phyloP scores from a whole-genome alignment of 2,113 vertebrate species.

The Ictidomys tridecemlineatus region DNA sequence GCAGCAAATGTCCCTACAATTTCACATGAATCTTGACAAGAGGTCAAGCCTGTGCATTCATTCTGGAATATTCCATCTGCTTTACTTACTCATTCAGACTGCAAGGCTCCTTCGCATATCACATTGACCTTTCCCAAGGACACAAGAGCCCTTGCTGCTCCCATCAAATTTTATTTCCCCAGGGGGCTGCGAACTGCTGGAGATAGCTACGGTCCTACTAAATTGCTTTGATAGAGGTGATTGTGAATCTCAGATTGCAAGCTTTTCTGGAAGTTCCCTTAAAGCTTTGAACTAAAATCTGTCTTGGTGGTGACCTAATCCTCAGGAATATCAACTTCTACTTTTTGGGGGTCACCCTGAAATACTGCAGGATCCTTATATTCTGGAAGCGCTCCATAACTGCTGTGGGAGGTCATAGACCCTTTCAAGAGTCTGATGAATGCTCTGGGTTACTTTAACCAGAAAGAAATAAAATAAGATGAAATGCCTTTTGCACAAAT shows the following conservation, averaged over 20 bases:
- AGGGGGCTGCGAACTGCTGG: background rate
- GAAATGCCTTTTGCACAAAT: background rate
- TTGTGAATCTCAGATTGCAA: background rate
- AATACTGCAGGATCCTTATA: background rate
- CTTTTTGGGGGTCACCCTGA: conserved; percentile 52
- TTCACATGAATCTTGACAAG: background rate
- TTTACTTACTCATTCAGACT: background rate
- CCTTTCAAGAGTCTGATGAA: conserved; percentile 43
- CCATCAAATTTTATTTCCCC: conserved; percentile 48
- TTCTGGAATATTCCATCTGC: background rate
- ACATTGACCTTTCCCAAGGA: conserved; percentile 34
- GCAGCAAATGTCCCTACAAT: background rate
- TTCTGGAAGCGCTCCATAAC: background rate
- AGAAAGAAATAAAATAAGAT: background rate
- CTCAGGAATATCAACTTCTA: background rate
- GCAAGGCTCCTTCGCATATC: background rate
- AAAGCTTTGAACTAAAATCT: conserved; percentile 61
- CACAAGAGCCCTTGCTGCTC: background rate
- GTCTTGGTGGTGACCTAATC: background rate
- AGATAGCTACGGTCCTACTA: conserved; percentile 32
- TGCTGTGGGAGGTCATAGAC: background rate
- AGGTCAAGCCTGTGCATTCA: background rate
- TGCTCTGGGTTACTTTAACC: background rate
- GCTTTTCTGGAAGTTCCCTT: conserved; percentile 25
- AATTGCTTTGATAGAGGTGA: conserved; percentile 67